Percentiles rank a stretch among this genome's conserved stretches.
phyloP scores from a whole-genome alignment of 2,113 vertebrate species.

The Cardinalis cardinalis region DNA sequence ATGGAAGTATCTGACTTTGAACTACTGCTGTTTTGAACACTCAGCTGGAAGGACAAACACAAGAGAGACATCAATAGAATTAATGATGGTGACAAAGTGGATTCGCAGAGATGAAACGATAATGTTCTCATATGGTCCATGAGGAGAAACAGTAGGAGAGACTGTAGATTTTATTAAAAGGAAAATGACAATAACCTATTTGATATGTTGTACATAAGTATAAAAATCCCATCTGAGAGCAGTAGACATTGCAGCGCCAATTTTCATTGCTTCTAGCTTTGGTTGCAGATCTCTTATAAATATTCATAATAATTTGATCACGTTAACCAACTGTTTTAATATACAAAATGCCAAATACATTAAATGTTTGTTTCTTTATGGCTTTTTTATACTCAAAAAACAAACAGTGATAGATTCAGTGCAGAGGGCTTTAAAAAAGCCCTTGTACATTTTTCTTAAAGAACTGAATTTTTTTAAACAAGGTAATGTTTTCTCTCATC shows the following conservation, averaged over 20 bases:
- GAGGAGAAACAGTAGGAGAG: not conserved
- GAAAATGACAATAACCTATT: not conserved
- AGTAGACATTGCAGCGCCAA: slow-evolving; percentile 4
- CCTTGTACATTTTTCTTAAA: not conserved
- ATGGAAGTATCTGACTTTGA: slow-evolving; percentile 53
- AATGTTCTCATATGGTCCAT: not conserved
- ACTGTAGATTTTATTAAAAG: not conserved
- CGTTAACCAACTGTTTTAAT: slow-evolving; percentile 21
- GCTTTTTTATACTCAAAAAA: slow-evolving; percentile 8
- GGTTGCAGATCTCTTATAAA: slow-evolving; percentile 17
- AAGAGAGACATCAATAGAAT: slow-evolving; percentile 30
- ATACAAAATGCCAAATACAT: not conserved
- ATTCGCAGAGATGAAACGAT: slow-evolving; percentile 1
- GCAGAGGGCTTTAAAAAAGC: not conserved
- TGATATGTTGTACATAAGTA: not conserved
- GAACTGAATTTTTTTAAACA: not conserved
- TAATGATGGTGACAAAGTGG: slow-evolving; percentile 19
- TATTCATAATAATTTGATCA: slow-evolving; percentile 43
- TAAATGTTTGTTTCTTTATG: slow-evolving; percentile 9
- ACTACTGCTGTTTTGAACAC: slow-evolving; percentile 24
- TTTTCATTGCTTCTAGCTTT: slow-evolving; percentile 8
- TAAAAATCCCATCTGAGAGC: not conserved
- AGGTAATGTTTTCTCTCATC: not conserved
- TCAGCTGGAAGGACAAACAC: slow-evolving; percentile 36
- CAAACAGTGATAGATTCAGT: not conserved